These are phyloP conservation scores for Drosophila willistoni DNA, from an alignment of 1,140 invertebrate species.

Conservation along the genomic window DNA sequence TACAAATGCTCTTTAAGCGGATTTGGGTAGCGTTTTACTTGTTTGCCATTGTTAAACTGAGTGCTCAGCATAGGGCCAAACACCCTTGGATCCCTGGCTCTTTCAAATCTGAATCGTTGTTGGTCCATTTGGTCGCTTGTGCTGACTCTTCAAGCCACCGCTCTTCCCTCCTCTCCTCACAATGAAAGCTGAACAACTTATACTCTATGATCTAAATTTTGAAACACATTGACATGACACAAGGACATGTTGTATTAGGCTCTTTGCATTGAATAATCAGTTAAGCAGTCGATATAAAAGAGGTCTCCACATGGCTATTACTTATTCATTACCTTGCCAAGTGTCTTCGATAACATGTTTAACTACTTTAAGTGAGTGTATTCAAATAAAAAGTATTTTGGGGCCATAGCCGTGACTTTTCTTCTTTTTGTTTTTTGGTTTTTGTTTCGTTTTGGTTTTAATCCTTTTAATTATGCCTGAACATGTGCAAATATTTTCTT, in stretches of 20 bases:
- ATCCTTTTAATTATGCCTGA: constrained; percentile 75
- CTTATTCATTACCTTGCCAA: background rate
- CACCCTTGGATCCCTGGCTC: constrained; percentile 19
- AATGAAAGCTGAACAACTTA: constrained; percentile 8
- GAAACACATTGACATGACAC: background rate
- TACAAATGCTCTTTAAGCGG: constrained; percentile 81
- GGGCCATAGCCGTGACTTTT: constrained; percentile 10
- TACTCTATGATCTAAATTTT: constrained; percentile 4
- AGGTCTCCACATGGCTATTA: too few species aligned
- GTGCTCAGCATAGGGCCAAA: constrained; percentile 70
- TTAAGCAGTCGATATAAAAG: too few species aligned
- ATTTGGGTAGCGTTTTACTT: constrained; percentile 74
- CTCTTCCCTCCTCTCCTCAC: constrained; percentile 1
- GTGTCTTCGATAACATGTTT: background rate
- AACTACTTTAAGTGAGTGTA: constrained; percentile 6
- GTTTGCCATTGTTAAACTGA: constrained; percentile 81
- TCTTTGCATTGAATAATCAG: background rate
- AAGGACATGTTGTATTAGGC: background rate
- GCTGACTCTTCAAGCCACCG: constrained; percentile 2
- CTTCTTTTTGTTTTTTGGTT: constrained; percentile 16
- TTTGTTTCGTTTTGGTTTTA: constrained; percentile 13
- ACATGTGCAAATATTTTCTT: constrained; percentile 78
- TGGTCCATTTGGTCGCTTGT: constrained; percentile 2
- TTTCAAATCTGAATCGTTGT: constrained; percentile 4
- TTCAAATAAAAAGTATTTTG: constrained; percentile 27